Conservation (phyloP, 2,797 vertebrate genomes). For the Aldrovandia affinis region DNA sequence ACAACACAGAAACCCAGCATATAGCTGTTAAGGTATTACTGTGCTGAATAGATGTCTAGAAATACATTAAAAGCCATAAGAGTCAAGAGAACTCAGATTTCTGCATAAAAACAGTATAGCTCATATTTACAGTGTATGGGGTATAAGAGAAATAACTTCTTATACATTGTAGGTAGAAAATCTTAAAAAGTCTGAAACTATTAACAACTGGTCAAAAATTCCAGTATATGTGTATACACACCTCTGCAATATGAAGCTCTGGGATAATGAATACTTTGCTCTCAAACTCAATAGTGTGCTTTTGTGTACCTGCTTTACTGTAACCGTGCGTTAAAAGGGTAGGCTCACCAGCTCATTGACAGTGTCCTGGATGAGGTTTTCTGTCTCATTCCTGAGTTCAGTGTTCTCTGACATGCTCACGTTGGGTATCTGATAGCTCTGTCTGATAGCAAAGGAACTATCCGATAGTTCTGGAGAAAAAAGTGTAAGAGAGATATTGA, state of each 20-base stretch:
- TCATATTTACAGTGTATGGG: too few species aligned
- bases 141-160: too few species aligned
- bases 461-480: background rate
- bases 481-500: background rate
- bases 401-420: background rate
- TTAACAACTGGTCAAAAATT: background rate
- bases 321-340: too few species aligned
- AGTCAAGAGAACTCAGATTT: too few species aligned
- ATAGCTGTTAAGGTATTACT: too few species aligned
- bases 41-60: too few species aligned
- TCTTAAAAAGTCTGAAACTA: too few species aligned
- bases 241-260: background rate
- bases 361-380: background rate
- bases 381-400: background rate
- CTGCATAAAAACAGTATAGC: too few species aligned
- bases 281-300: background rate
- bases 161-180: too few species aligned
- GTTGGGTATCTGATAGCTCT: background rate
- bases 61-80: too few species aligned
- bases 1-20: background rate
- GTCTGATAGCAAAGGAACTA: constrained; percentile 15
- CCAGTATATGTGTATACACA: background rate
- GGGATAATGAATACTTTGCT: background rate
- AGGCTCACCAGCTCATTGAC: constrained; percentile 6
- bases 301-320: background rate